Percentiles rank a stretch among this genome's conserved stretches.
Evolutionary conservation across 2,888 invertebrate genomes (phyloP).

Genomic region (Eustalomyia histrio): DNA sequence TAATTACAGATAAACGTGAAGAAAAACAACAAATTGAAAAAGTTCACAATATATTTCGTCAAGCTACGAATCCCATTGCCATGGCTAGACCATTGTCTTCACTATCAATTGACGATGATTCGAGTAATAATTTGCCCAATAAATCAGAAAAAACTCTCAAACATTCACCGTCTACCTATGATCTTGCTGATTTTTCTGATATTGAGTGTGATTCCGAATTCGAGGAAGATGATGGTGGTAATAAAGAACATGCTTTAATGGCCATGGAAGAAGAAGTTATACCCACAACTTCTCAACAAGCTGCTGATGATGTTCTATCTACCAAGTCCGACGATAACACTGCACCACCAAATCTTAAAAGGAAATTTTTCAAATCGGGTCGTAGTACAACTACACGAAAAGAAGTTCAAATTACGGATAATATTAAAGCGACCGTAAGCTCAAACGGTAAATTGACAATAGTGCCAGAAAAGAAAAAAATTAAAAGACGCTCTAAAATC

Average conservation of each 20-base stretch:
- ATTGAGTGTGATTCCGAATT: conserved; percentile 69
- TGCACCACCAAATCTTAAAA: conserved; percentile 64
- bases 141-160: background rate
- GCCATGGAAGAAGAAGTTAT: conserved; percentile 70
- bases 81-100: conserved; percentile 75
- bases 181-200: conserved; percentile 69
- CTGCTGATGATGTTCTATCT: conserved; percentile 44
- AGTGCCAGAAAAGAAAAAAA: conserved; percentile 68
- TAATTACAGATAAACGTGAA: conserved; percentile 73
- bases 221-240: conserved; percentile 23
- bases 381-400: conserved; percentile 71
- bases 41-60: conserved; percentile 74
- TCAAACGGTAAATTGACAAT: conserved; percentile 74
- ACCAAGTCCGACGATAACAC: conserved; percentile 52
- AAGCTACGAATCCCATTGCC: conserved; percentile 75
- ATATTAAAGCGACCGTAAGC: conserved; percentile 73
- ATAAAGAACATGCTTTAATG: conserved; percentile 44
- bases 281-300: conserved; percentile 67
- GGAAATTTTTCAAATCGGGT: conserved; percentile 77
- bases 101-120: conserved; percentile 67
- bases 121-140: conserved; percentile 58
- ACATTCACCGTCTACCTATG: conserved; percentile 1
- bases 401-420: conserved; percentile 75
- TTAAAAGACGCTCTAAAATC: conserved; percentile 63
- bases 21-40: conserved; percentile 74